phyloP scores from a whole-genome alignment of 2,888 invertebrate genomes.

The Pandemis heparana region DNA sequence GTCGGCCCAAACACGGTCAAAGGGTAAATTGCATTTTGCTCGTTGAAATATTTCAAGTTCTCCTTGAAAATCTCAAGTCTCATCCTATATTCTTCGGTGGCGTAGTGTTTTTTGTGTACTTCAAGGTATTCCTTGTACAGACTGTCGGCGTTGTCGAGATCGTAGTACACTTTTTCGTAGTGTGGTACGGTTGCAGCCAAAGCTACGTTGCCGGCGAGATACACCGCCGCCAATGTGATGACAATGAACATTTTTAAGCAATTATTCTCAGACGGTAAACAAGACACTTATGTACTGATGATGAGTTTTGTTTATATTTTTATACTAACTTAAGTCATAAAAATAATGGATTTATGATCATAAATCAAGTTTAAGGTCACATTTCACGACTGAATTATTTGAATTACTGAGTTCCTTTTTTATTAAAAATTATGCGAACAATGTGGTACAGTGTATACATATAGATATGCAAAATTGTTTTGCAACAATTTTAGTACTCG shows the following conservation, averaged over 20 bases:
- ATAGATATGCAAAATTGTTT: too few relatives aligned
- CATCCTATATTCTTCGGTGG: not conserved
- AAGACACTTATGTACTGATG: not conserved
- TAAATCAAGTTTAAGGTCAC: too few relatives aligned
- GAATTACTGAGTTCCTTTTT: too few relatives aligned
- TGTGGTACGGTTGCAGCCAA: not conserved
- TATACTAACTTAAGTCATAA: not conserved
- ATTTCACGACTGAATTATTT: too few relatives aligned
- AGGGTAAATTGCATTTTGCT: not conserved
- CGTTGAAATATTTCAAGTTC: conserved; percentile 1
- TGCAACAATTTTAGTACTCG: too few relatives aligned
- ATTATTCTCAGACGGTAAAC: not conserved
- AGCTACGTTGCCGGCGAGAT: not conserved
- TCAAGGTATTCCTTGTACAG: conserved; percentile 9
- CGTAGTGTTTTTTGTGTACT: conserved; percentile 8
- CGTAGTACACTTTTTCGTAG: conserved; percentile 1
- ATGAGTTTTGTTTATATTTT: not conserved
- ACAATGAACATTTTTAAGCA: not conserved
- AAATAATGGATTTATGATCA: not conserved
- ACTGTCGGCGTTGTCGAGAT: not conserved
- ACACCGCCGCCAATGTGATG: not conserved
- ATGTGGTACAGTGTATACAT: too few relatives aligned
- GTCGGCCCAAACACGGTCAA: not conserved
- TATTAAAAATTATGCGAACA: too few relatives aligned
- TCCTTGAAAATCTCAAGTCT: conserved; percentile 19